Evolutionary conservation across 2,113 vertebrate genomes (phyloP), one percentile per base, ranked within the genome.

Genomic region (Morone chrysops): DNA sequence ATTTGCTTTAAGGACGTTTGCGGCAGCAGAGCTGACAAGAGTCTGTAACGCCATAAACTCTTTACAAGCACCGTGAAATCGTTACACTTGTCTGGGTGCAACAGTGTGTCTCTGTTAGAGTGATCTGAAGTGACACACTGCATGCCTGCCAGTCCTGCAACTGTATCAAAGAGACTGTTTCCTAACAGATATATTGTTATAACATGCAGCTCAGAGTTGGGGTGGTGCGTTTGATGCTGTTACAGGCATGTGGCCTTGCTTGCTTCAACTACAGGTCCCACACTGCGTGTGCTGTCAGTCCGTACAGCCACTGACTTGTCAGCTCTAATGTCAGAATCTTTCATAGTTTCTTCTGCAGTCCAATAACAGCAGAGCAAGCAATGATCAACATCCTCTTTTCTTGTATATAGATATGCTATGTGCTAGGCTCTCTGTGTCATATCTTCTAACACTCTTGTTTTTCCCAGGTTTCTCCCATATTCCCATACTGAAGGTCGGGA

Each of bases 41-140:
- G 41, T 43, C 63, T 75, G 59, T 62, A 61, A 43, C 59, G 62
- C 10, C 40, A 17, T 80, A 50, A 75, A 75, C 51, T 81, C 53
- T 71, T 74, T 60, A 79, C 70, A 62, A 63, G 54, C 68, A 51
- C 65, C 9, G 5, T 75, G 73, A 81, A 75, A 78, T 75, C 74
- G 61, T 75, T 61, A 67, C 78, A 62, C 66, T 63, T 72, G 75
- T 83, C 69, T 73, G 36, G 12, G 45, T 18, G 50, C 12, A 3
- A 53, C 47, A 41, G 43, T 14, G 67, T 41, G 41, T 57, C 5
- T 54, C 17, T 16, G 72, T 51, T 53, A 47, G 57, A 60, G 7
- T 51, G 43, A 76, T 78, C 38, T 72, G 18, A 66, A 50, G 83
- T 20, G 75, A 48, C 43, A 8, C 36, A 8, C 36, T 45, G 31